A percentile compares a stretch with the other conserved stretches of the same genome.
These are phyloP conservation scores for Acrocephalus scirpaceus DNA, from an alignment of 2,797 vertebrate genomes.

Conservation along the genomic window DNA sequence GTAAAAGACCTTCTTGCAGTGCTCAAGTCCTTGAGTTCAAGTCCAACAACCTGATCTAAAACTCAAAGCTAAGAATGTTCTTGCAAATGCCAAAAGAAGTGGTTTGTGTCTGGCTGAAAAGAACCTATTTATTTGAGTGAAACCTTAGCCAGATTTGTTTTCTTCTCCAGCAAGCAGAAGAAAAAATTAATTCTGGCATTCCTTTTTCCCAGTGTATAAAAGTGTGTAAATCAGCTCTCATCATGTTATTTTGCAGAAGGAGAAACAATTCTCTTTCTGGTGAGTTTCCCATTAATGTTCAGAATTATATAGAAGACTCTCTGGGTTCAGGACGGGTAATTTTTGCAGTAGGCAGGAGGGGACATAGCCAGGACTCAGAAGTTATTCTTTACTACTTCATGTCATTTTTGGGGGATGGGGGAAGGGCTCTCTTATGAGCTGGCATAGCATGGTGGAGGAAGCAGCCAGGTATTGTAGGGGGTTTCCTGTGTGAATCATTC, in stretches of 20 bases:
- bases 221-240: conserved; percentile 36
- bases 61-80: conserved; percentile 5
- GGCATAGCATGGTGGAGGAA: no score
- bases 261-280: not conserved
- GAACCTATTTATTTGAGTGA: conserved; percentile 31
- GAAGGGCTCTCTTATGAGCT: rapidly evolving
- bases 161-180: not conserved
- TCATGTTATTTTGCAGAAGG: conserved; percentile 36
- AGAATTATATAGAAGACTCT: not conserved
- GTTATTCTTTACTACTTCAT: not conserved
- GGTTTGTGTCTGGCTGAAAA: not conserved
- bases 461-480: no score
- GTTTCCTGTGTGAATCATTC: not conserved
- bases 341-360: not conserved
- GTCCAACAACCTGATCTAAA: conserved; percentile 3
- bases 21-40: not conserved
- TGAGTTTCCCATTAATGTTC: not conserved
- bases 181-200: not conserved
- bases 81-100: not conserved
- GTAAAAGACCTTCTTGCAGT: conserved; percentile 1
- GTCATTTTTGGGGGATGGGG: no score
- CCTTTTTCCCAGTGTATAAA: not conserved
- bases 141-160: not conserved
- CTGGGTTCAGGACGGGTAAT: rapidly evolving
- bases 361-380: not conserved